Percentiles rank a stretch among this genome's conserved stretches.
These are phyloP conservation scores for Cylindroiulus punctatus DNA, from an alignment of 2,888 invertebrate species.

Conservation along the genomic window DNA sequence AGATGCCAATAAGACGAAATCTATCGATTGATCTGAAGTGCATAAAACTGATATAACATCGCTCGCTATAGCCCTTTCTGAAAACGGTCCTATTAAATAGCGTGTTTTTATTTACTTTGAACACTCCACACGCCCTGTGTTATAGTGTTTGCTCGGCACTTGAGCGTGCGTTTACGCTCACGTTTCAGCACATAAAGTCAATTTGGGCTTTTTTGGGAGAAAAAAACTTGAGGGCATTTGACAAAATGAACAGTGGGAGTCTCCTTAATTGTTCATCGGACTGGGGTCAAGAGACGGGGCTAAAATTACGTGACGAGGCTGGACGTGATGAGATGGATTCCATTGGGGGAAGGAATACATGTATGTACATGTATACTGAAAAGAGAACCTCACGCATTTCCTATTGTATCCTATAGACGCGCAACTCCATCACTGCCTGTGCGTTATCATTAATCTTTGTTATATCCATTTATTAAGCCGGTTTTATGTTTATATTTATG, in stretches of 20 bases:
- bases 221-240: not conserved
- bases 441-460: constrained; percentile 10
- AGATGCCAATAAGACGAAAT: not conserved
- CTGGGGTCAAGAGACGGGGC: not conserved
- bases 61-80: not conserved
- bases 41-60: not conserved
- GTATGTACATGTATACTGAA: not conserved
- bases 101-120: constrained; percentile 18
- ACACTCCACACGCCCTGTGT: not conserved
- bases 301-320: constrained; percentile 1
- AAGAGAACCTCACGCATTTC: not conserved
- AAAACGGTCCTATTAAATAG: not conserved
- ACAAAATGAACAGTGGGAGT: constrained; percentile 9
- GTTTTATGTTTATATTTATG: constrained; percentile 18
- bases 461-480: constrained; percentile 18
- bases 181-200: constrained; percentile 18
- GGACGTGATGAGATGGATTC: not conserved
- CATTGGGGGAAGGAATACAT: not conserved
- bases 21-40: not conserved
- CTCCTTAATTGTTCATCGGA: not conserved
- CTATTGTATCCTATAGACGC: not conserved
- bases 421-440: not conserved
- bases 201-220: not conserved
- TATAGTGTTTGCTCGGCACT: constrained; percentile 10
- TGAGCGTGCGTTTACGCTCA: not conserved